Evolutionary conservation across 1,140 invertebrate genomes (phyloP).

Genomic region (Cyphomyrmex costatus): DNA sequence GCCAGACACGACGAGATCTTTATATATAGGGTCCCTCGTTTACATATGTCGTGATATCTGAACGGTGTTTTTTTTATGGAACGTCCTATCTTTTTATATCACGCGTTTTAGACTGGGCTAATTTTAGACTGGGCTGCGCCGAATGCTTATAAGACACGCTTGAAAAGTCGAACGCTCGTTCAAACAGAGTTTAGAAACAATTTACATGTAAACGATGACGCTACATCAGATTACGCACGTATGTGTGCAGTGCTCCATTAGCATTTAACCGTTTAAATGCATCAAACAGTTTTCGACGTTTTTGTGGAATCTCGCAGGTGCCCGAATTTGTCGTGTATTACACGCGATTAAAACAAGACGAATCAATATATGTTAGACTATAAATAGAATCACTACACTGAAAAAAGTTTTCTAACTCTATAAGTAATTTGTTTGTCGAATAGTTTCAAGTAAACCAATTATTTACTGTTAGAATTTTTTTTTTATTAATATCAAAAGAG

Average conservation of each 20-base stretch:
- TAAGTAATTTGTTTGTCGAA: too few relatives aligned
- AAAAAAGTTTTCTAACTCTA: background rate
- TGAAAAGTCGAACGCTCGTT: too few relatives aligned
- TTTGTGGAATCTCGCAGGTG: background rate
- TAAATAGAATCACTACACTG: background rate
- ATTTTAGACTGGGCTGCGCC: too few relatives aligned
- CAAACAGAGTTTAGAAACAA: background rate
- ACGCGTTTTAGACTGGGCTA: too few relatives aligned
- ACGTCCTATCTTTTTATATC: too few relatives aligned
- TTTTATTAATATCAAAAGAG: background rate
- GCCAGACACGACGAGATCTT: background rate
- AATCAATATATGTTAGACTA: background rate
- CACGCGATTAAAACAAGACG: background rate
- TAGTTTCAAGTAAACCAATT: too few relatives aligned
- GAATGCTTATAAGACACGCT: too few relatives aligned
- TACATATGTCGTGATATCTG: background rate
- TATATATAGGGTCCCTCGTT: conserved; percentile 13
- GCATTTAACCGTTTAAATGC: background rate
- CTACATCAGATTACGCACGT: too few relatives aligned
- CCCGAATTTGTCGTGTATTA: background rate
- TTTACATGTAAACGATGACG: too few relatives aligned
- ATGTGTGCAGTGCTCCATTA: background rate
- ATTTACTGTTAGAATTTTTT: background rate
- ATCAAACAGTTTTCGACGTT: background rate
- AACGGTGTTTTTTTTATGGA: background rate